These are phyloP conservation scores for Gavia stellata DNA, from an alignment of 2,113 vertebrate species.

Conservation along the genomic window DNA sequence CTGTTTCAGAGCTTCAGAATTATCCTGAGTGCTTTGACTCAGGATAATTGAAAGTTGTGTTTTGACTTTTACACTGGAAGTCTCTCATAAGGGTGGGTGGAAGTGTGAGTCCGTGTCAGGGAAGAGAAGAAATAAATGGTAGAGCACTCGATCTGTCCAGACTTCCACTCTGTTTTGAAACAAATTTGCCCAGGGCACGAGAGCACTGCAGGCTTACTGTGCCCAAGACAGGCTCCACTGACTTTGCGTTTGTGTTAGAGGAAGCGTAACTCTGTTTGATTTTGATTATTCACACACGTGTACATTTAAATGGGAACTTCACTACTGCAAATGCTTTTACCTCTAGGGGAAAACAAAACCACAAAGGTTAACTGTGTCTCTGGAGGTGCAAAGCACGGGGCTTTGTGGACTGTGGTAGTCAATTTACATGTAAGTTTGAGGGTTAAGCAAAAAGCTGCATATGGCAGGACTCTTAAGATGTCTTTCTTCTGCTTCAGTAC, in stretches of 20 bases:
- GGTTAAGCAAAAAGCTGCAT: neutral
- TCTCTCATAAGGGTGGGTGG: rapidly evolving
- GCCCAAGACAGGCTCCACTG: neutral
- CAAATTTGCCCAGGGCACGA: neutral
- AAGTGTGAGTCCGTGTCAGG: rapidly evolving
- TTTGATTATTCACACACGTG: neutral
- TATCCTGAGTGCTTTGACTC: rapidly evolving
- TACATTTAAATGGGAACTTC: neutral
- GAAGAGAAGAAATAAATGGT: neutral
- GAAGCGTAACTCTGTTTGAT: neutral
- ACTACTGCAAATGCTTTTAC: neutral
- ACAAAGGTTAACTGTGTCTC: neutral
- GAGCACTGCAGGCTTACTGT: rapidly evolving
- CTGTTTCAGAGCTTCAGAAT: neutral
- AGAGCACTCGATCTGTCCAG: neutral
- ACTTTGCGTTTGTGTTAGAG: too few species aligned
- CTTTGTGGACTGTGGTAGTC: neutral
- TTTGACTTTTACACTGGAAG: neutral
- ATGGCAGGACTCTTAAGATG: neutral
- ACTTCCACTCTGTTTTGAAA: neutral
- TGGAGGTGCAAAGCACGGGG: neutral
- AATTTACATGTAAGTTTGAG: neutral
- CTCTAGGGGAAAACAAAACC: neutral
- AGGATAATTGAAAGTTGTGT: too few species aligned
- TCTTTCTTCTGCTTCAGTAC: conserved; percentile 7